Evolutionary conservation across 92 coral and sea anemone genomes (phyloP).

Genomic region (Meandrina meandrites): DNA sequence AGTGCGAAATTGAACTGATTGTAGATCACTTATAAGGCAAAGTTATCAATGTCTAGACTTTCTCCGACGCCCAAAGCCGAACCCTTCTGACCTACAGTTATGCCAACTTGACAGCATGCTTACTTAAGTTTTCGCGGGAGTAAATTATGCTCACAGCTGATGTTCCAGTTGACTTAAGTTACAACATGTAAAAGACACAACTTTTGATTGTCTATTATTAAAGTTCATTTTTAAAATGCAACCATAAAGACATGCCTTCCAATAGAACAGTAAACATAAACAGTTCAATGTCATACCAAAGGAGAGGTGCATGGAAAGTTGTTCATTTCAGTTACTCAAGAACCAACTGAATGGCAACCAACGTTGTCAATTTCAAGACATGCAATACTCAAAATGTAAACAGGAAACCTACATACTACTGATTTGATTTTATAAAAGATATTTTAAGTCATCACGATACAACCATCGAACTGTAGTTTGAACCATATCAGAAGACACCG

Average conservation of each 20-base stretch:
- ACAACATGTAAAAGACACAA: neutral
- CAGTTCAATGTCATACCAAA: neutral
- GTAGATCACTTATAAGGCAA: neutral
- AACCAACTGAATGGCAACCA: neutral
- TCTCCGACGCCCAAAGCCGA: neutral
- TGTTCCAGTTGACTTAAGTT: neutral
- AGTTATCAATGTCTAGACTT: slow-evolving; percentile 20
- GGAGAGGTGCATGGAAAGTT: neutral
- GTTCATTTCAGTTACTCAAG: neutral
- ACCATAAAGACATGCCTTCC: neutral
- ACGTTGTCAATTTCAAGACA: neutral
- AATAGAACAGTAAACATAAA: neutral
- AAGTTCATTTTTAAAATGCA: neutral
- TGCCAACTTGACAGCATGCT: neutral
- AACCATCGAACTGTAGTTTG: neutral
- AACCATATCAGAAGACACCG: neutral
- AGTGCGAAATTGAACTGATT: too few species aligned
- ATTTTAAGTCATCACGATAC: neutral
- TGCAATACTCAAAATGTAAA: neutral
- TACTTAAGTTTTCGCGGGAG: neutral
- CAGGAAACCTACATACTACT: neutral
- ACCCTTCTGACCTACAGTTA: slow-evolving; percentile 4
- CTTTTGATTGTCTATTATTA: neutral
- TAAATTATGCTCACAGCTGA: neutral
- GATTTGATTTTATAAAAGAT: neutral